phyloP scores from a whole-genome alignment of 2,888 invertebrate genomes.

The Ophion obscuratus region DNA sequence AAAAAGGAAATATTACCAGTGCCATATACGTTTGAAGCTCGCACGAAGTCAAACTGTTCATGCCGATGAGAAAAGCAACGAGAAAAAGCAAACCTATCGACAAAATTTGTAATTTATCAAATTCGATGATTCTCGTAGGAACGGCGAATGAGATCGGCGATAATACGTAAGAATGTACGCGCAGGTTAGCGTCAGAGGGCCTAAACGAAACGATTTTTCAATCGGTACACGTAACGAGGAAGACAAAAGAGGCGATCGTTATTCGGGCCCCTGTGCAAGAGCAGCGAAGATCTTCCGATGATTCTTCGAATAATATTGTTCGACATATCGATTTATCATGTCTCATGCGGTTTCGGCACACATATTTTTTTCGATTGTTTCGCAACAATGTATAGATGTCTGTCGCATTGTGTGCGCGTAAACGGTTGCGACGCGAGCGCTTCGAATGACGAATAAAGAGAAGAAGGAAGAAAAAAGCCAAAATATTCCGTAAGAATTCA shows the following conservation, averaged over 20 bases:
- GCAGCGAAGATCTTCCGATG: constrained; percentile 56
- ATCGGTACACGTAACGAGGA: constrained; percentile 58
- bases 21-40: constrained; percentile 53
- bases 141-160: constrained; percentile 11
- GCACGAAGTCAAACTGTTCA: constrained; percentile 36
- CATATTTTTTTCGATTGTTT: constrained; percentile 42
- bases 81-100: constrained; percentile 9
- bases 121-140: constrained; percentile 28
- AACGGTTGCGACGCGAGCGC: constrained; percentile 14
- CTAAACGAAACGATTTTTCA: constrained; percentile 56
- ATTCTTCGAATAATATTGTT: constrained; percentile 71
- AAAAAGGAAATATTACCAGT: constrained; percentile 38
- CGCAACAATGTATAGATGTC: constrained; percentile 45
- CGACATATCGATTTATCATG: constrained; percentile 76
- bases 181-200: constrained; percentile 51
- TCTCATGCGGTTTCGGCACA: constrained; percentile 40
- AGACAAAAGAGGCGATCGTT: neutral
- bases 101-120: constrained; percentile 39
- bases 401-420: constrained; percentile 26
- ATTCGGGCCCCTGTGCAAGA: constrained; percentile 35
- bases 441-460: neutral
- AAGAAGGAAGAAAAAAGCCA: constrained; percentile 2
- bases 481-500: constrained; percentile 37
- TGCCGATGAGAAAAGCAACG: constrained; percentile 8
- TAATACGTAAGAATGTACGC: constrained; percentile 48